A percentile compares a stretch with the other conserved stretches of the same genome.
These are phyloP conservation scores for Labrus mixtus DNA, from an alignment of 2,113 vertebrate species.

Conservation along the genomic window DNA sequence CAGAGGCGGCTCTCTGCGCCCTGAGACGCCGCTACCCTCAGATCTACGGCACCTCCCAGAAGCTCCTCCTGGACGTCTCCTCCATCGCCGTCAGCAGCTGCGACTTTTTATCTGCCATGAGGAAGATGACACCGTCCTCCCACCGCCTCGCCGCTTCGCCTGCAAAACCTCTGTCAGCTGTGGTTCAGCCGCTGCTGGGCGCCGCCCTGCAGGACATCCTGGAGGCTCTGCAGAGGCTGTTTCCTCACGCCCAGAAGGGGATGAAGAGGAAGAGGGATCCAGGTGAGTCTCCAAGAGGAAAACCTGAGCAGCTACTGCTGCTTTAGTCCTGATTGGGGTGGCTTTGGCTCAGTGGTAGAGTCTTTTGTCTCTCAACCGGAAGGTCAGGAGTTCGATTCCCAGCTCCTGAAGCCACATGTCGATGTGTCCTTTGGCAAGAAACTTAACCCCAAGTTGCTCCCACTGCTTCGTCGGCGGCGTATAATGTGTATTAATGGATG, in stretches of 20 bases:
- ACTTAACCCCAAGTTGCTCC: too few relatives aligned
- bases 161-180: conserved; percentile 82
- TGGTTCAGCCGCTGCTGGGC: conserved; percentile 86
- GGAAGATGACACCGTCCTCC: conserved; percentile 87
- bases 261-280: conserved; percentile 77
- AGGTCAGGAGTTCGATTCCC: too few relatives aligned
- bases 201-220: conserved; percentile 80
- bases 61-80: conserved; percentile 87
- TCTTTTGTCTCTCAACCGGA: too few relatives aligned
- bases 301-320: neutral
- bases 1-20: conserved; percentile 91
- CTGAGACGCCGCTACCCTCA: conserved; percentile 92
- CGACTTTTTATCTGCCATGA: conserved; percentile 89
- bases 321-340: too few relatives aligned
- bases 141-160: conserved; percentile 84
- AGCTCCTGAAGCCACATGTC: too few relatives aligned
- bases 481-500: too few relatives aligned
- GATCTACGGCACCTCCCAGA: conserved; percentile 89
- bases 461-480: too few relatives aligned
- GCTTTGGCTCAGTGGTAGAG: too few relatives aligned
- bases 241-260: conserved; percentile 87
- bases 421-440: too few relatives aligned
- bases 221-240: conserved; percentile 83
- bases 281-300: conserved; percentile 72
- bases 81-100: conserved; percentile 87